A percentile compares a stretch with the other conserved stretches of the same genome.
Evolutionary conservation across 2,113 vertebrate species (phyloP).

Genomic region (Clupea harengus): DNA sequence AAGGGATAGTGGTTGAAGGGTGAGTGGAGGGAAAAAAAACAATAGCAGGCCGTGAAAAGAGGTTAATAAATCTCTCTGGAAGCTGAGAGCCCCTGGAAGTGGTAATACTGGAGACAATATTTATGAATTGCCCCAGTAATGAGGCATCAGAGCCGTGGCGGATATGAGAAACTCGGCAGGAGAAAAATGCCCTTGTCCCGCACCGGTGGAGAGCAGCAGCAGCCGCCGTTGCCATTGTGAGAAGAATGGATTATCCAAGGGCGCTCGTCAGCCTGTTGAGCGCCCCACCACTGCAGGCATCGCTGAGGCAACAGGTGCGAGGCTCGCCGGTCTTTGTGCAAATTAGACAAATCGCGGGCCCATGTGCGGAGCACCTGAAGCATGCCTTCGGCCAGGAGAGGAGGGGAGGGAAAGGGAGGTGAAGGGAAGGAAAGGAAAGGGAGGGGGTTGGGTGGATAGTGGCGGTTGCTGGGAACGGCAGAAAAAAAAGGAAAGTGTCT

Average conservation of each 20-base stretch:
- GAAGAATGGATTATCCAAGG: slow-evolving; percentile 67
- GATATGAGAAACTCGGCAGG: slow-evolving; percentile 56
- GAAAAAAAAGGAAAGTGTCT: neutral
- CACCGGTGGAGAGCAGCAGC: slow-evolving; percentile 45
- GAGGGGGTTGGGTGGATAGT: no score
- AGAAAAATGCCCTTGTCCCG: slow-evolving; percentile 59
- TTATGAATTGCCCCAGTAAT: slow-evolving; percentile 68
- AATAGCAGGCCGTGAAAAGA: slow-evolving; percentile 45
- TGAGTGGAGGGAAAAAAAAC: slow-evolving; percentile 38
- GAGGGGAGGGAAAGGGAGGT: neutral
- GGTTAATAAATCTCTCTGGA: slow-evolving; percentile 50
- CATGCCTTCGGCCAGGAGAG: slow-evolving; percentile 42
- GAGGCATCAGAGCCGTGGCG: slow-evolving; percentile 55
- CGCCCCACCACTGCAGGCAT: slow-evolving; percentile 57
- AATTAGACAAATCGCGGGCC: slow-evolving; percentile 69
- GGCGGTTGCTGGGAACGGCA: neutral
- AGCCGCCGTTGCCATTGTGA: slow-evolving; percentile 37
- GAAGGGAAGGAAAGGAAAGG: neutral
- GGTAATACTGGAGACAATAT: slow-evolving; percentile 51
- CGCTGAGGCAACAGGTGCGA: slow-evolving; percentile 71
- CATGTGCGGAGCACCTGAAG: slow-evolving; percentile 65
- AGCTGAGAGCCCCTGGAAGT: slow-evolving; percentile 43
- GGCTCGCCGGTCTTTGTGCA: slow-evolving; percentile 56
- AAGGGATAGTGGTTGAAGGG: slow-evolving; percentile 34
- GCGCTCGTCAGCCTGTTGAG: slow-evolving; percentile 65